A percentile compares a stretch with the other conserved stretches of the same genome.
These are phyloP conservation scores for Colistium nudipinnis DNA, from an alignment of 2,113 vertebrate species.

Conservation along the genomic window DNA sequence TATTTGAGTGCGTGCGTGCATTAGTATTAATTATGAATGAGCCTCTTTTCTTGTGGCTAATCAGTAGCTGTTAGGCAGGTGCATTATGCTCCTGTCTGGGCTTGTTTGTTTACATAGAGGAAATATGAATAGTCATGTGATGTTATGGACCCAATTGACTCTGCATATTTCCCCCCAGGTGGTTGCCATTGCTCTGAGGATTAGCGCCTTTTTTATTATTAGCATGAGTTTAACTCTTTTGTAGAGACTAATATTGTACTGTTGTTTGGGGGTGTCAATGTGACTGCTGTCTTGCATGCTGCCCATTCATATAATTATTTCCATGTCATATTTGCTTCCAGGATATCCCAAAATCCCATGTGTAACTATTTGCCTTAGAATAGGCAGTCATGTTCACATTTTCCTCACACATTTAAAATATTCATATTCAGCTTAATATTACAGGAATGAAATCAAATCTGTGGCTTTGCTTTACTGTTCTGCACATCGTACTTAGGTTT, in stretches of 20 bases:
- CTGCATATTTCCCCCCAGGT: neutral
- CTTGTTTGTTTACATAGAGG: constrained; percentile 25
- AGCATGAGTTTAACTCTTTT: too few species aligned
- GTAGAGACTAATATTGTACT: neutral
- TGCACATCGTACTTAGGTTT: constrained; percentile 54
- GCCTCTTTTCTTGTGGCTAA: constrained; percentile 14
- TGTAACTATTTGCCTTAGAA: constrained; percentile 2
- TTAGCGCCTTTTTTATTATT: constrained; percentile 1
- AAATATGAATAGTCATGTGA: constrained; percentile 1
- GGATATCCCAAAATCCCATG: neutral
- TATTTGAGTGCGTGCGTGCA: constrained; percentile 32
- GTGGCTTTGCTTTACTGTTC: constrained; percentile 17
- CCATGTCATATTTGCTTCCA: neutral
- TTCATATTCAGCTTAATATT: constrained; percentile 7
- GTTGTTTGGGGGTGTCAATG: neutral
- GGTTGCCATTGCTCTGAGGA: neutral
- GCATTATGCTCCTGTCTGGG: constrained; percentile 12
- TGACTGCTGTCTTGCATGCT: neutral
- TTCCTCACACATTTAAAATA: neutral
- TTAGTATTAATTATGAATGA: constrained; percentile 35
- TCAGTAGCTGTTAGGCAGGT: constrained; percentile 45
- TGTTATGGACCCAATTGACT: constrained; percentile 2
- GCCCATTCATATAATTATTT: neutral
- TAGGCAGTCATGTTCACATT: neutral
- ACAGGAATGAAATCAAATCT: neutral